Conservation (phyloP, 2,797 vertebrate genomes). For the Lagodon rhomboides region DNA sequence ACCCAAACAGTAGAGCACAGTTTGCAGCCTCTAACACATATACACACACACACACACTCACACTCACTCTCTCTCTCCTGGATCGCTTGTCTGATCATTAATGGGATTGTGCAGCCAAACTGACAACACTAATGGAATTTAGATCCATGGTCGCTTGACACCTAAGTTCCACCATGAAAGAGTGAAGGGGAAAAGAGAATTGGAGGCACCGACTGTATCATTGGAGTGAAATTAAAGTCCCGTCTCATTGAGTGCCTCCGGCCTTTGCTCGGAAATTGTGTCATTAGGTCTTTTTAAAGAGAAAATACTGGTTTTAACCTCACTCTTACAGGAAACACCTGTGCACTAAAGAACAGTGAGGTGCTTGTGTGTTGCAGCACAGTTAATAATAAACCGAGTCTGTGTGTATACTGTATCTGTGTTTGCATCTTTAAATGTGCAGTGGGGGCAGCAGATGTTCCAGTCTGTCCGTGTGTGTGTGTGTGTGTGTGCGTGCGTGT, state of each 20-base stretch:
- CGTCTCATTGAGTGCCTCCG: slow-evolving; percentile 11
- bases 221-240: slow-evolving; percentile 56
- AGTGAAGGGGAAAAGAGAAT: slow-evolving; percentile 4
- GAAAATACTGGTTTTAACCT: slow-evolving; percentile 11
- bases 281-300: slow-evolving; percentile 37
- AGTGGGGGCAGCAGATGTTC: slow-evolving; percentile 53
- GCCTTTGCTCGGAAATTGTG: slow-evolving; percentile 30
- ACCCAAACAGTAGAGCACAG: neutral
- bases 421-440: slow-evolving; percentile 15
- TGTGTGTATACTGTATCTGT: neutral
- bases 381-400: slow-evolving; percentile 1
- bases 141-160: slow-evolving; percentile 55
- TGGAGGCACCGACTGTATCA: slow-evolving; percentile 45
- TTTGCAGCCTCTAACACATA: slow-evolving; percentile 1
- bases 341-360: neutral
- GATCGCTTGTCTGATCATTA: slow-evolving; percentile 49
- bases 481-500: slow-evolving; percentile 1
- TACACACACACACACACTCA: neutral
- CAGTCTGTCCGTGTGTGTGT: slow-evolving; percentile 17
- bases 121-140: slow-evolving; percentile 66
- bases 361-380: neutral
- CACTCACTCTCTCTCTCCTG: neutral
- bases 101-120: slow-evolving; percentile 52
- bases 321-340: slow-evolving; percentile 2
- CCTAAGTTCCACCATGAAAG: slow-evolving; percentile 50